A percentile compares a stretch with the other conserved stretches of the same genome.
These are phyloP conservation scores for Conus betulinus DNA, from an alignment of 1,140 invertebrate genomes.

Conservation along the genomic window DNA sequence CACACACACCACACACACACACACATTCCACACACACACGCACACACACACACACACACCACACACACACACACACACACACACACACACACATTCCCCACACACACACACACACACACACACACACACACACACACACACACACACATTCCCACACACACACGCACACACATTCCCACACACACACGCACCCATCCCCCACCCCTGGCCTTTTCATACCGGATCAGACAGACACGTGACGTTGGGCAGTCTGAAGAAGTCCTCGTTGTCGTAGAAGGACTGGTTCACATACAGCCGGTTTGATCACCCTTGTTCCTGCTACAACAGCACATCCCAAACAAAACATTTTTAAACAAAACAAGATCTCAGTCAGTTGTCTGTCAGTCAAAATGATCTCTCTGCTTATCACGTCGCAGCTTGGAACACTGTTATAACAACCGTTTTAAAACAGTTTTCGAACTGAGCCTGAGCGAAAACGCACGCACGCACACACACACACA, in stretches of 20 bases:
- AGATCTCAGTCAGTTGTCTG: too few species aligned
- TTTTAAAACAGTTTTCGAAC: too few species aligned
- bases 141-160: background rate
- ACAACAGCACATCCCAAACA: background rate
- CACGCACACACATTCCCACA: background rate
- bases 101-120: too few species aligned
- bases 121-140: background rate
- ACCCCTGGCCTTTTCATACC: background rate
- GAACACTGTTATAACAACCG: too few species aligned
- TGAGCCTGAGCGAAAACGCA: too few species aligned
- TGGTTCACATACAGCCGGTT: slow-evolving; percentile 35
- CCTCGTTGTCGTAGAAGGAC: background rate
- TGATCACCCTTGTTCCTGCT: slow-evolving; percentile 31
- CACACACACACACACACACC: too few species aligned
- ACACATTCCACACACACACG: too few species aligned
- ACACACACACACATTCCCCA: too few species aligned
- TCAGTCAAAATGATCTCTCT: background rate
- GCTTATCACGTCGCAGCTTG: too few species aligned
- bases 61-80: too few species aligned
- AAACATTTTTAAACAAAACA: background rate
- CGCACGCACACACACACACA: too few species aligned
- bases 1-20: background rate
- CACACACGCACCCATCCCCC: too few species aligned
- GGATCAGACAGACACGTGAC: slow-evolving; percentile 17
- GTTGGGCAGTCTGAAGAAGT: slow-evolving; percentile 24